phyloP scores from a whole-genome alignment of 2,888 invertebrate genomes.

The Tipula unca region DNA sequence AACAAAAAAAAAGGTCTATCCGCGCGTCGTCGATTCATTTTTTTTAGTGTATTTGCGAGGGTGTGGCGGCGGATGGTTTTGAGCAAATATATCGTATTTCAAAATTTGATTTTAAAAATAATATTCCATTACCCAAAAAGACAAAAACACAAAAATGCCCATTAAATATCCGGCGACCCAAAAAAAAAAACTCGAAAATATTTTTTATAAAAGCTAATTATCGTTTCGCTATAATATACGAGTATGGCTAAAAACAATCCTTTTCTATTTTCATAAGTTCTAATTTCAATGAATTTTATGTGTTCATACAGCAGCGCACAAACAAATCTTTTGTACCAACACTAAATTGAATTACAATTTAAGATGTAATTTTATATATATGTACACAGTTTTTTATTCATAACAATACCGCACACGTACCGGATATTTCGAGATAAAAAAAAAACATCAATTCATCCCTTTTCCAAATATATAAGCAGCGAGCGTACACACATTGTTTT shows the following conservation, averaged over 20 bases:
- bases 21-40: neutral
- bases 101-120: neutral
- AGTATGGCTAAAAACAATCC: neutral
- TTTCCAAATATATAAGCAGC: neutral
- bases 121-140: neutral
- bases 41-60: neutral
- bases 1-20: neutral
- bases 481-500: neutral
- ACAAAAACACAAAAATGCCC: neutral
- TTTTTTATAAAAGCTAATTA: neutral
- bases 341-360: neutral
- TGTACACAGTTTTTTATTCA: too few relatives aligned
- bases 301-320: neutral
- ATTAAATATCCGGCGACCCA: neutral
- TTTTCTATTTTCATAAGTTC: neutral
- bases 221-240: neutral
- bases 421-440: neutral
- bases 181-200: neutral
- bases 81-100: neutral
- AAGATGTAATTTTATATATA: constrained; percentile 1
- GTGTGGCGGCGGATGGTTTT: neutral
- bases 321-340: neutral
- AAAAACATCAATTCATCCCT: neutral
- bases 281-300: neutral
- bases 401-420: constrained; percentile 8